A percentile compares a stretch with the other conserved stretches of the same genome.
Conservation (phyloP, 1,140 invertebrate genomes). For the Dinothrombium tinctorium region DNA sequence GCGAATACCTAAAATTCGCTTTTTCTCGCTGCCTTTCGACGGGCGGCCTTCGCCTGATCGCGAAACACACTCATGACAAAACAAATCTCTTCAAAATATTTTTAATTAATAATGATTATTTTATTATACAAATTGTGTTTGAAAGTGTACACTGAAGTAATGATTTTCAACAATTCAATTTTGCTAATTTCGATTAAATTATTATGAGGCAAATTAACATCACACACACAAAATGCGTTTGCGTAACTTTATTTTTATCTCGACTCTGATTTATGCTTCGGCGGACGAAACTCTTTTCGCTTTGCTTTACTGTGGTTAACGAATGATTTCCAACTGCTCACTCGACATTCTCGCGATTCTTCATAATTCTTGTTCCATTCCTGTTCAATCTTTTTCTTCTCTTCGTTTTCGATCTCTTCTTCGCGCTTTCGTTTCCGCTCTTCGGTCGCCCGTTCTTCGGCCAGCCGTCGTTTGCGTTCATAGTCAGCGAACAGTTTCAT, state of each 20-base stretch:
- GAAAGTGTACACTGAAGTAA: no score
- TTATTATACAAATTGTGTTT: no score
- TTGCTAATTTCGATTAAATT: no score
- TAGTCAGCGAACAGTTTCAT: constrained; percentile 97
- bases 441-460: constrained; percentile 67
- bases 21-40: no score
- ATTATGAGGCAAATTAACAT: no score
- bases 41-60: no score
- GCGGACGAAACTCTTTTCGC: constrained; percentile 58
- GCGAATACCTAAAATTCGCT: no score
- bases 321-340: constrained; percentile 87
- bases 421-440: constrained; percentile 80
- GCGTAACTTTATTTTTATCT: neutral
- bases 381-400: constrained; percentile 58
- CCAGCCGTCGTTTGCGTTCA: constrained; percentile 51
- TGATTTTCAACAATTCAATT: no score
- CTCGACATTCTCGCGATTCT: constrained; percentile 73
- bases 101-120: no score
- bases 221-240: no score
- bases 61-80: no score
- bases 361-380: constrained; percentile 98
- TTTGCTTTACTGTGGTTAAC: constrained; percentile 39
- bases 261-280: constrained; percentile 34
- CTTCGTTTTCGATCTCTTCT: constrained; percentile 73
- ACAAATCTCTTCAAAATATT: no score